These are phyloP conservation scores for Ostrea edulis DNA, from an alignment of 1,140 invertebrate species.

Conservation along the genomic window DNA sequence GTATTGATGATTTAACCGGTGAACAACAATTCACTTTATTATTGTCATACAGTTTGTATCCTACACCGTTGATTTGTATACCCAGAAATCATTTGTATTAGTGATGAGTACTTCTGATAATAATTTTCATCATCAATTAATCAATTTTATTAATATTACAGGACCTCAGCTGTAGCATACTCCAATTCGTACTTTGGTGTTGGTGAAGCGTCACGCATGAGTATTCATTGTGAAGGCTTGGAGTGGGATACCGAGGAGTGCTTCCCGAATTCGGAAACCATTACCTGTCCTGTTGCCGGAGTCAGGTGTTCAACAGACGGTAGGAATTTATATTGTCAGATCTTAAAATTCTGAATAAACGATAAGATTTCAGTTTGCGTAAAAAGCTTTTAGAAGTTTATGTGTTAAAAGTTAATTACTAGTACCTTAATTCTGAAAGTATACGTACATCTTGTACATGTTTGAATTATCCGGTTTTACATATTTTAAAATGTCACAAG, in stretches of 20 bases:
- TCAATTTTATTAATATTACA: background rate
- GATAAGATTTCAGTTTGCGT: background rate
- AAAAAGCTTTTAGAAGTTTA: background rate
- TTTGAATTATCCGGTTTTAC: too few species aligned
- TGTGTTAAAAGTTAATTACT: background rate
- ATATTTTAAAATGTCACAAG: too few species aligned
- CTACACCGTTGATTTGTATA: too few species aligned
- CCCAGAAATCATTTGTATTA: too few species aligned
- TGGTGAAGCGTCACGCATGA: background rate
- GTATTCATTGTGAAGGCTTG: background rate
- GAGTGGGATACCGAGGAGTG: conserved; percentile 6
- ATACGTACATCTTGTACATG: too few species aligned
- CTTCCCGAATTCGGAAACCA: background rate
- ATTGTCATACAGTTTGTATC: too few species aligned
- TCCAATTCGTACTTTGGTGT: background rate
- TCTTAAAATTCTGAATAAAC: background rate
- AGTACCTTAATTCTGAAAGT: background rate
- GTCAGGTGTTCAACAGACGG: background rate
- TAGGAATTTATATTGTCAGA: background rate
- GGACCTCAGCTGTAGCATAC: background rate
- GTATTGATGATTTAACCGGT: too few species aligned
- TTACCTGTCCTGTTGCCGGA: background rate
- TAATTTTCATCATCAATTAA: background rate
- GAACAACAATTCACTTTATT: too few species aligned
- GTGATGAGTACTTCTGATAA: too few species aligned